Evolutionary conservation across 1,140 invertebrate genomes (phyloP), one percentile per base, ranked within the genome.

Genomic region (Scaptomyza pallida): DNA sequence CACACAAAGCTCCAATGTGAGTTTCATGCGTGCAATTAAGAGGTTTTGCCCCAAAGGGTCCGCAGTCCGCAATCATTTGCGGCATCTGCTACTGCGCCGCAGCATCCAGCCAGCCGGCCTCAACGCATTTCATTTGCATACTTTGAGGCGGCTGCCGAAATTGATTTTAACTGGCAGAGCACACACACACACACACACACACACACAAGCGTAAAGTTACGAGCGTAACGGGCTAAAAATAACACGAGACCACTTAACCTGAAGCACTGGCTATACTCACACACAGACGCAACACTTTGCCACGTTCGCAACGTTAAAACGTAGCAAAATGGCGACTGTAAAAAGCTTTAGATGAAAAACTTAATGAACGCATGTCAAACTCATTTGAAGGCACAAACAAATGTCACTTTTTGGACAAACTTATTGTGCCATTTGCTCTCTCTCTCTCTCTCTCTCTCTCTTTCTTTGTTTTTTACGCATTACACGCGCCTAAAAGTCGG

Each of bases 361-460:
- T 75, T 85, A 82, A 82, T 82, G 83, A 82, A 82, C 75, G 75
- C 75, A 73, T 83, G 71, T 75, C 79, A 75, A 75, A 75, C 75
- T 83, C 70, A 83, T 81, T 81, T 78, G 60, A 30, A 62, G 54
- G 9, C 23, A n/a, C 16, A 52, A 52, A 62, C 65, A 69, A 69
- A 47, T 62, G 50, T 47, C 65, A 69, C 23, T 61, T 61, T n/a
- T 61, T 62, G 57, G 9, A 40, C 59, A 69, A 69, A 69, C 50
- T 69, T 69, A 26, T 61, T 69, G 52, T 83, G 79, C 67, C 56
- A 61, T 68, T 64, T 54, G 48, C 17, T 21, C 33, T 37, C 17
- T 37, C 17, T 37, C 26, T 10, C n/a, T n/a, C n/a, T 26, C 33
- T 15, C 13, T n/a, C 33, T 13, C 33, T 1, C 33, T 15, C 10